phyloP scores from a whole-genome alignment of 2,888 invertebrate genomes.

The Eumacrocentrus americanus region DNA sequence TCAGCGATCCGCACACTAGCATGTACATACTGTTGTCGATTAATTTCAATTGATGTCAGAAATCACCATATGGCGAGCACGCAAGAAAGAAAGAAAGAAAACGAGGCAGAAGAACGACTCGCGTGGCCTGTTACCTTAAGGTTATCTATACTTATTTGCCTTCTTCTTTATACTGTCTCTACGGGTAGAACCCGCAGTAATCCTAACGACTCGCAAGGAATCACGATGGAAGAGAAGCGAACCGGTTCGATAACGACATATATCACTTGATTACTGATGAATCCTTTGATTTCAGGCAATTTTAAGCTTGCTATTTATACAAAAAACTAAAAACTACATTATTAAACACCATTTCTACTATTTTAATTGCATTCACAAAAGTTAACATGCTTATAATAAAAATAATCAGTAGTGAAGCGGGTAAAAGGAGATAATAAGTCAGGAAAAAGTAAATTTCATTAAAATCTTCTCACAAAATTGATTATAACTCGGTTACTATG shows the following conservation, averaged over 20 bases:
- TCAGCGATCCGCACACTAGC: background rate
- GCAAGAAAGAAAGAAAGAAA: no score
- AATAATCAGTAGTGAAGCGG: no score
- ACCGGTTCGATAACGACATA: constrained; percentile 27
- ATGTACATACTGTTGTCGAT: background rate
- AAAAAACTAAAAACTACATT: no score
- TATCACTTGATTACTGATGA: constrained; percentile 13
- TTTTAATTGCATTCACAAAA: no score
- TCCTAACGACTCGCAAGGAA: constrained; percentile 12
- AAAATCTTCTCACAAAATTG: no score
- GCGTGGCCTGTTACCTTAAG: constrained; percentile 8
- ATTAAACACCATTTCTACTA: no score
- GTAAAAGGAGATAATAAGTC: no score
- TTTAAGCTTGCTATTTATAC: background rate
- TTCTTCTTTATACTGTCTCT: constrained; percentile 12
- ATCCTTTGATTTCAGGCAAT: constrained; percentile 9
- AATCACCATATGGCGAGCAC: background rate
- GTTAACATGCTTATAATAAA: no score
- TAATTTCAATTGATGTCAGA: constrained; percentile 6
- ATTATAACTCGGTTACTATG: no score
- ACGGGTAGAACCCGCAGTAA: background rate
- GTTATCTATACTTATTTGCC: constrained; percentile 15
- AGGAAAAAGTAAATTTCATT: no score
- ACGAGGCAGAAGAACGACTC: constrained; percentile 8
- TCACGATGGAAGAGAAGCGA: constrained; percentile 14